Conservation (phyloP, 2,113 vertebrate species). For the Chiloscyllium plagiosum region DNA sequence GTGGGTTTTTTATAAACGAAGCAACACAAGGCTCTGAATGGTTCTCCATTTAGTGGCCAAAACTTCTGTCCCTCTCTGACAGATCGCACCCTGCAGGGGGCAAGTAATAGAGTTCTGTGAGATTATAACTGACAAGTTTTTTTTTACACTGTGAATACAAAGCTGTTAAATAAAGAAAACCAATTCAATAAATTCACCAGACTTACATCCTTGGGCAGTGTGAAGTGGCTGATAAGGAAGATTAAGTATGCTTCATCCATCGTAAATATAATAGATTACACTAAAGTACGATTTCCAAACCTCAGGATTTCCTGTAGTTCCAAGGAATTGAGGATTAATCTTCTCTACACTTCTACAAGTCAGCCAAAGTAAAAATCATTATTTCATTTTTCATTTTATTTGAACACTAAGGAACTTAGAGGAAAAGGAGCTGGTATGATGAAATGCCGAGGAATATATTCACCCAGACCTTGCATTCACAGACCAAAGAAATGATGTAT, state of each 20-base stretch:
- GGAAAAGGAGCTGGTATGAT: not conserved
- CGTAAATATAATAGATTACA: not conserved
- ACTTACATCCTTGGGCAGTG: not conserved
- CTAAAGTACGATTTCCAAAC: not conserved
- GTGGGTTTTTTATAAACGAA: not conserved
- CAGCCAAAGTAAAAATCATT: not conserved
- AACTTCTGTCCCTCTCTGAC: not conserved
- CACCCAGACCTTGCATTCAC: not conserved
- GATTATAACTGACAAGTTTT: not conserved
- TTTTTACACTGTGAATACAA: not conserved
- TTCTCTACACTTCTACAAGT: not conserved
- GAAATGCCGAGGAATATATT: not conserved
- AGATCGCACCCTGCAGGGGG: too few species aligned
- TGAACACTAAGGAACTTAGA: not conserved
- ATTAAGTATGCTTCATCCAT: not conserved
- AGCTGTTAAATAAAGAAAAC: not conserved
- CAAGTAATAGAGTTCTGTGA: too few species aligned
- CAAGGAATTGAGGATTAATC: not conserved
- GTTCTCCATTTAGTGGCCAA: not conserved
- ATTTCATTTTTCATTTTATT: not conserved
- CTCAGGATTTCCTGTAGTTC: not conserved
- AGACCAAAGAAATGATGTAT: not conserved
- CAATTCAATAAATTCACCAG: not conserved
- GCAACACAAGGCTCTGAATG: not conserved
- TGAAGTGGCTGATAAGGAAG: not conserved